Base-by-base conservation (phyloP, 2,113 vertebrate genomes). In the Phalacrocorax carbo region DNA sequence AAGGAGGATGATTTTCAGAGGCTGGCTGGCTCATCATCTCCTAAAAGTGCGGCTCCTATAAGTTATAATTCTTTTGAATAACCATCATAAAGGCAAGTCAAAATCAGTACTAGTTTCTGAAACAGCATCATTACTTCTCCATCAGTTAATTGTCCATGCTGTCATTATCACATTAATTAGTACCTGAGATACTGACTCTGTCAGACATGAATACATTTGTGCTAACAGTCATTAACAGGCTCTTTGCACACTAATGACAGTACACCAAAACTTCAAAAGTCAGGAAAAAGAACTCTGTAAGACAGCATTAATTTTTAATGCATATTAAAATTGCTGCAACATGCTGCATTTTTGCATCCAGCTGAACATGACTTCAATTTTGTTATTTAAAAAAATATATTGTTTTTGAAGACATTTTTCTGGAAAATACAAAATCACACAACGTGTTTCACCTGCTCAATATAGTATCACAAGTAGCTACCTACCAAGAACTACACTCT, bases 401-500 rank as follows among this genome's bases (percentile, higher is more conserved):
- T 36, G 49, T 30, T 72, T 69, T 79, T 58, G 25, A 0, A 49
- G 42, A 60, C 8, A 21, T 46, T 78, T 90, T 71, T 51, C 1
- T 1, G 25, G 61, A 61, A 81, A 94, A 58, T 15, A 80, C 4
- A 13, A 65, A 92, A 66, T 65, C 60, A 86, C 15, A 49, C 32
- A 83, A 55, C 23, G 22, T 20, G 3, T 69, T 73, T 89, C 61
- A 73, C 13, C 40, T 78, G 19, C 30, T 80, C 34, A 82, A 15
- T 21, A 70, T 2, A 81, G 29, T 32, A 92, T 34, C 55, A 61
- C n/a, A 75, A 85, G 27, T 38, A 93, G 64, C 23, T 68, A 86
- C 99, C 87, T 97, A 99, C 99, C 99, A 6, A 99, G 98, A 22
- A 99, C 99, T 7, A 99, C 99, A 1, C 98, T 99, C 44, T 99